Conservation (phyloP, 1,140 invertebrate genomes). For the Bombus pyrosoma region DNA sequence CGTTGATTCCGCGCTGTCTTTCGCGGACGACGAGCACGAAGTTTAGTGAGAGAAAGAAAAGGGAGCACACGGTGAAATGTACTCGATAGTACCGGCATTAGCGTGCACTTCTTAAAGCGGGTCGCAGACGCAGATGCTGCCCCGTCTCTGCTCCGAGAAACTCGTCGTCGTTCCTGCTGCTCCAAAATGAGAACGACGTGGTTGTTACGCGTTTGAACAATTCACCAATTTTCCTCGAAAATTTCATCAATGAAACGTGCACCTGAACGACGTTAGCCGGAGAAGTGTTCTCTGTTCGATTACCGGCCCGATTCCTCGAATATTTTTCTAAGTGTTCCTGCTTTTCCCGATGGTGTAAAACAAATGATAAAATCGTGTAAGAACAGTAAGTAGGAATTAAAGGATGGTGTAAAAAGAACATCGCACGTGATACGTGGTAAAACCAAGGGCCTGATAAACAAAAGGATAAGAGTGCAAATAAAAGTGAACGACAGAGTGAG, state of each 20-base stretch:
- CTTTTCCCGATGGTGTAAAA: neutral
- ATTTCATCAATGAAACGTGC: constrained; percentile 4
- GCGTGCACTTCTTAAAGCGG: constrained; percentile 56
- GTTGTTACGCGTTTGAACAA: neutral
- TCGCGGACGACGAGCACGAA: constrained; percentile 3
- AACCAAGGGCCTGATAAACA: neutral
- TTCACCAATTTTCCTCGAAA: neutral
- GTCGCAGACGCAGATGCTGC: constrained; percentile 39
- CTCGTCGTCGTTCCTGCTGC: neutral
- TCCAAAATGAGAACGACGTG: constrained; percentile 35
- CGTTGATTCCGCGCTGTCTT: neutral
- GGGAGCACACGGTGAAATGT: constrained; percentile 60
- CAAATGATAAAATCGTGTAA: neutral
- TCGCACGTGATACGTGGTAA: neutral
- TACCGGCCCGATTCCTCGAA: constrained; percentile 5
- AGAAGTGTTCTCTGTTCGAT: neutral
- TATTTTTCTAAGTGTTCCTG: neutral
- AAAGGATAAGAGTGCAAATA: constrained; percentile 24
- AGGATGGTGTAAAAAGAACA: constrained; percentile 3
- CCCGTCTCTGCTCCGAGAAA: constrained; percentile 32
- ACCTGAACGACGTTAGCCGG: too few relatives aligned
- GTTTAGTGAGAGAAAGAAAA: constrained; percentile 48
- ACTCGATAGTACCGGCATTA: constrained; percentile 50
- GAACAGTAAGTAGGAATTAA: neutral
- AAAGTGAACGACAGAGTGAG: constrained; percentile 29